Base-by-base conservation (phyloP, 2,888 invertebrate species). In the Erebia aethiops region DNA sequence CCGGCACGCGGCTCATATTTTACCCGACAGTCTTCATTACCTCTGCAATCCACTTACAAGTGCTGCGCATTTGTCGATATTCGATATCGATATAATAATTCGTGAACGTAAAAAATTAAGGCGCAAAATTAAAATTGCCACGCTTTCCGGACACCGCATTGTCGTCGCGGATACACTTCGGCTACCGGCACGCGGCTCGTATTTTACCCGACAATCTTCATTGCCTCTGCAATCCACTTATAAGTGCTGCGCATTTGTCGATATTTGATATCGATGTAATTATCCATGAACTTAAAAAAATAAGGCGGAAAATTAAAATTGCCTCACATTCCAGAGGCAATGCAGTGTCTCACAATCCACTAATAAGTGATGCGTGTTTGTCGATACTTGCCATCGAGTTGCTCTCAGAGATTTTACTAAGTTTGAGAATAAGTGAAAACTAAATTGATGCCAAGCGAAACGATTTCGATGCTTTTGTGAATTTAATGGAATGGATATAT, bases 141-240 rank as follows among this genome's bases (percentile, higher is more conserved):
- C 67, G 63, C 68, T 72, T 73, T 77, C 78, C 78, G 79, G 81
- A 82, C 83, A 88, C 87, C 7, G 35, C 35, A 35, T 0, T 89
- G 90, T 90, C 90, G 86, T 84, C 87, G 83, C 81, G 83, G 85
- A 87, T 87, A 85, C 86, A 83, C 82, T 81, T 82, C 77, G 77
- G 89, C 92, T 91, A 90, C 81, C 81, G 81, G 85, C 85, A 84
- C 85, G 87, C 86, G 84, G 87, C 85, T 88, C 88, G 90, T 92
- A 92, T 90, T 91, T 92, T 90, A 91, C 89, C 88, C 85, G 89
- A 88, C 90, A 87, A 90, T 91, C 92, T 92, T 92, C 91, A 92
- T 92, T 91, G 90, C 90, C 60, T 76, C 78, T 76, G 67, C 76
- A 83, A 85, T 86, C 84, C 82, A 80, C 81, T 75, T 60, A n/a